A percentile compares a stretch with the other conserved stretches of the same genome.
Evolutionary conservation across 1,140 invertebrate species (phyloP).

Genomic region (Heliconius melpomene): DNA sequence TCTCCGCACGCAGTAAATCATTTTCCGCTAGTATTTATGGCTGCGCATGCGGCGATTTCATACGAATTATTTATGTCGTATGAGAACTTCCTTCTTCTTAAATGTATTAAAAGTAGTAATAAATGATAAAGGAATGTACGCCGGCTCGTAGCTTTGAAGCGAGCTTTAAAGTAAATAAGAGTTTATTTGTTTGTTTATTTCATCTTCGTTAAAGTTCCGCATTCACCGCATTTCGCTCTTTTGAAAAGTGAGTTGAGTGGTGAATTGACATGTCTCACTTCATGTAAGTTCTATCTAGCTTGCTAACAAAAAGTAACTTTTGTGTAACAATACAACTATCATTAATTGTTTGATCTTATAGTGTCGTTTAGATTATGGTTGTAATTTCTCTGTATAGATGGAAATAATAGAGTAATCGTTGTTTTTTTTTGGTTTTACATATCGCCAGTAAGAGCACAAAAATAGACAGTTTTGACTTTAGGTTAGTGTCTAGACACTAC

Average conservation of each 20-base stretch:
- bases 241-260: too few relatives aligned
- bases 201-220: background rate
- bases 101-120: slow-evolving; percentile 2
- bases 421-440: background rate
- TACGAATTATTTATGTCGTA: slow-evolving; percentile 13
- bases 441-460: too few relatives aligned
- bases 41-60: background rate
- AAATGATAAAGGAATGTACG: slow-evolving; percentile 9
- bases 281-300: too few relatives aligned
- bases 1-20: background rate
- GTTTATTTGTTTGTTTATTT: background rate
- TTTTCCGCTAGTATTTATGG: background rate
- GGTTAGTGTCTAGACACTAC: too few relatives aligned
- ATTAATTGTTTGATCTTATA: too few relatives aligned
- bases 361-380: too few relatives aligned
- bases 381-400: too few relatives aligned
- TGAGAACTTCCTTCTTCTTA: background rate
- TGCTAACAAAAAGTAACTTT: too few relatives aligned
- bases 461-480: too few relatives aligned
- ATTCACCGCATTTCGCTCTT: background rate
- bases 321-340: too few relatives aligned
- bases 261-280: too few relatives aligned
- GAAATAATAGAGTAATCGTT: too few relatives aligned
- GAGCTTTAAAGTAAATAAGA: background rate
- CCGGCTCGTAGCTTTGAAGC: background rate